Base-by-base conservation (phyloP, 2,113 vertebrate genomes). In the Sorex araneus region DNA sequence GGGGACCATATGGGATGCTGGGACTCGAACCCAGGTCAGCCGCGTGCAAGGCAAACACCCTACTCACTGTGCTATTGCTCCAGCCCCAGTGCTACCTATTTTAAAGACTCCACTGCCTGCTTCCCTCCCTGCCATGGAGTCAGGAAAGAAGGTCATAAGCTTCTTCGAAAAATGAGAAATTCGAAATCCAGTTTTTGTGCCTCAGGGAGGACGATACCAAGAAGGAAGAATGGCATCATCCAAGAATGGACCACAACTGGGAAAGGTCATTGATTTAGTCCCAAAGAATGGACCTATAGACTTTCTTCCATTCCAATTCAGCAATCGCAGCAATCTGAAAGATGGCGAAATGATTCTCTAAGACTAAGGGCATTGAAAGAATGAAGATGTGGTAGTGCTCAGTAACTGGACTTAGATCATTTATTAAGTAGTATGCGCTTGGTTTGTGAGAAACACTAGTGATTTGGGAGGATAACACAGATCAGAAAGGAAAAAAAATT, bases 381-480 rank as follows among this genome's bases (percentile, higher is more conserved):
- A 74, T 63, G 7, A 50, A 32, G 74, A 11, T 15, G 15, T 95
- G 64, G 16, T 79, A 10, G 57, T 74, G 76, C 47, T 66, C 40
- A 87, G 60, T 30, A 6, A n/a, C 16, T 79, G 23, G 23, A 18
- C 12, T 75, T 32, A 28, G n/a, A 54, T 87, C 18, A 34, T 43
- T 87, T 84, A 30, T 57, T 40, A 40, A 40, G 40, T 40, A 40
- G 76, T 67, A 60, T 60, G 57, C 28, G 32, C 47, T 34, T 88
- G 16, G 83, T 95, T 84, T 87, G 69, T 30, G 30, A 93, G n/a
- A 63, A 63, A 0, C 13, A 6, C 10, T 76, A 83, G 66, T 28
- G 4, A 67, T 63, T 79, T 87, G 77, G 36, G 25, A 60, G 78
- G 30, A 13, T 50, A 13, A 47, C 0, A 11, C 34, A 89, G 40